phyloP scores from a whole-genome alignment of 1,140 invertebrate genomes.

The Drosophila nebulosa region DNA sequence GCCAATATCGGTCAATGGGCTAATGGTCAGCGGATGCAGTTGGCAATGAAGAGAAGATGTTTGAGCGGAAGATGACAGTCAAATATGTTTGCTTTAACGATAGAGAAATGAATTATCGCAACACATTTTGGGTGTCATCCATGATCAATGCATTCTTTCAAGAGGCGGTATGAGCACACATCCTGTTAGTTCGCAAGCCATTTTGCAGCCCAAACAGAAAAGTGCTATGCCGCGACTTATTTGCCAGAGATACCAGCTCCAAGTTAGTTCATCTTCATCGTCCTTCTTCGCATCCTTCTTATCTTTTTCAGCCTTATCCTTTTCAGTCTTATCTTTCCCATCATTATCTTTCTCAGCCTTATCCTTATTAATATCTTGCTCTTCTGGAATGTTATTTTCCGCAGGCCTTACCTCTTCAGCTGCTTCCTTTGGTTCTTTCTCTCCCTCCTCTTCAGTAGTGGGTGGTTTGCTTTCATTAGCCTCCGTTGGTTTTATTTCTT shows the following conservation, averaged over 20 bases:
- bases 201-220: slow-evolving; percentile 13
- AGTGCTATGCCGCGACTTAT: slow-evolving; percentile 5
- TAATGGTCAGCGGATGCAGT: slow-evolving; percentile 58
- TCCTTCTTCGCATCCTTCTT: neutral
- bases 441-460: neutral
- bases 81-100: neutral
- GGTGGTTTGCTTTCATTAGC: neutral
- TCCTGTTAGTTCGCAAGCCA: slow-evolving; percentile 11
- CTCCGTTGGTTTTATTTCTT: neutral
- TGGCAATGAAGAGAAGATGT: neutral
- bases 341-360: neutral
- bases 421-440: neutral
- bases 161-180: neutral
- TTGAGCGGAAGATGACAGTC: neutral
- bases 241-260: neutral
- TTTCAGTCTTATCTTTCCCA: neutral
- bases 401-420: neutral
- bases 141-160: neutral
- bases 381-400: too few species aligned
- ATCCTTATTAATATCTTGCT: neutral
- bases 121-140: too few species aligned
- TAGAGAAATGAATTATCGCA: too few species aligned
- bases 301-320: neutral
- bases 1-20: slow-evolving; percentile 71
- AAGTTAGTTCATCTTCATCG: neutral